phyloP scores from a whole-genome alignment of 2,113 vertebrate genomes.

The Prinia subflava region DNA sequence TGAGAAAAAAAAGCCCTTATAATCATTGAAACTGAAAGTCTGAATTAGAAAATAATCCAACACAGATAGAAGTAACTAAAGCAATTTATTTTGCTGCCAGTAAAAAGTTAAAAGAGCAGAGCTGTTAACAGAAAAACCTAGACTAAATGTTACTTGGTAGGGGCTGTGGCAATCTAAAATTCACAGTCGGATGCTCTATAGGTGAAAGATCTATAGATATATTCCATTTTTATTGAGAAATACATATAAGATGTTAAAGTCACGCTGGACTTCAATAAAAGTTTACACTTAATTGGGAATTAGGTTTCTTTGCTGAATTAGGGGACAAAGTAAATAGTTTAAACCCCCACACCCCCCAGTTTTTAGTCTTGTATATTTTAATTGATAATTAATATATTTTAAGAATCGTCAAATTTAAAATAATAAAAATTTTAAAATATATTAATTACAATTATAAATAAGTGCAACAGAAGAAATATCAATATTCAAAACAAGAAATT shows the following conservation, averaged over 20 bases:
- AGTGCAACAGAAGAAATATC: neutral
- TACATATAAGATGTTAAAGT: neutral
- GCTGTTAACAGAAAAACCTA: neutral
- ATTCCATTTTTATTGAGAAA: neutral
- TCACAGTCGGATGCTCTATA: neutral
- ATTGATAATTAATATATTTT: neutral
- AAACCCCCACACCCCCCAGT: accelerated
- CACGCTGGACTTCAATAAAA: neutral
- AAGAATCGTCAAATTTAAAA: neutral
- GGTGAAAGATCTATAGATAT: neutral
- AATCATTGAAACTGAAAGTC: neutral
- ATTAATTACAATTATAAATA: neutral
- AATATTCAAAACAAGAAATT: neutral
- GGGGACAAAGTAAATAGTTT: neutral
- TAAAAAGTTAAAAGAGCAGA: neutral
- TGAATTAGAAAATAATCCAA: neutral
- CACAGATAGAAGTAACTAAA: neutral
- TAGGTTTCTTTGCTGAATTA: neutral
- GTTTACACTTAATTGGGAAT: neutral
- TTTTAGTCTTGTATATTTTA: neutral
- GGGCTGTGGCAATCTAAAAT: neutral
- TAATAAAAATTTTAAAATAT: neutral
- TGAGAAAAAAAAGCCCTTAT: neutral
- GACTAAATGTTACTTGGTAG: neutral
- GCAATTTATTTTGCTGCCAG: neutral